Conservation (phyloP, 1,140 invertebrate genomes). For the Steinernema feltiae region DNA sequence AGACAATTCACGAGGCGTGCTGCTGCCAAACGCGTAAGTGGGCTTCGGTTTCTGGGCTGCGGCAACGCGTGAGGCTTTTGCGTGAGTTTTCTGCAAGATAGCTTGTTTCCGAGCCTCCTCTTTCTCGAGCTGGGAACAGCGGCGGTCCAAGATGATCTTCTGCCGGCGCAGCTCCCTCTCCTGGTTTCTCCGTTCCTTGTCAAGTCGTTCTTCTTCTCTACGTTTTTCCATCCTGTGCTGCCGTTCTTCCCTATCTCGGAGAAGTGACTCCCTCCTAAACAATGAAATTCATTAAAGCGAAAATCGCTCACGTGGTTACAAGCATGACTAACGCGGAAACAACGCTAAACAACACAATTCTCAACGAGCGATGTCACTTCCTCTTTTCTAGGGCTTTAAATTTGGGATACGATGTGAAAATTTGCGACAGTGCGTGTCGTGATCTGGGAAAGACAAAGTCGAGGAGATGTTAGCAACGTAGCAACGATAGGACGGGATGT, state of each 20-base stretch:
- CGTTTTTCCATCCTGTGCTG: slow-evolving; percentile 20
- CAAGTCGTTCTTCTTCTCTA: slow-evolving; percentile 18
- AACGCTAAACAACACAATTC: no score
- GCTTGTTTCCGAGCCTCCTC: slow-evolving; percentile 24
- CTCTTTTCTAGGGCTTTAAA: no score
- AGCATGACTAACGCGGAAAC: no score
- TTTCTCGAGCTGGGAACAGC: slow-evolving; percentile 15
- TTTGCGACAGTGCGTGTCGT: no score
- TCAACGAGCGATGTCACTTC: no score
- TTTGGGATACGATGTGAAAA: no score
- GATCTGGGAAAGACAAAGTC: no score
- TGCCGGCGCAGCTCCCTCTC: slow-evolving; percentile 16
- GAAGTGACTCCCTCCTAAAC: slow-evolving; percentile 16
- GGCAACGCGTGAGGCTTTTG: slow-evolving; percentile 37
- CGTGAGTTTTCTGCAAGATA: slow-evolving; percentile 43
- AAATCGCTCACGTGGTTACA: not conserved
- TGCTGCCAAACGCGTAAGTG: slow-evolving; percentile 44
- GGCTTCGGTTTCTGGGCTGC: slow-evolving; percentile 19
- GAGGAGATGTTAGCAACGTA: no score
- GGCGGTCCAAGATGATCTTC: slow-evolving; percentile 17
- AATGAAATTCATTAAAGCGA: not conserved
- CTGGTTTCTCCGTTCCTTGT: slow-evolving; percentile 22
- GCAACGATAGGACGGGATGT: no score
- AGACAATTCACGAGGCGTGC: slow-evolving; percentile 44
- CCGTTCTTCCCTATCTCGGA: not conserved